Base-by-base conservation (phyloP, 2,113 vertebrate genomes). In the Solenodon paradoxus region DNA sequence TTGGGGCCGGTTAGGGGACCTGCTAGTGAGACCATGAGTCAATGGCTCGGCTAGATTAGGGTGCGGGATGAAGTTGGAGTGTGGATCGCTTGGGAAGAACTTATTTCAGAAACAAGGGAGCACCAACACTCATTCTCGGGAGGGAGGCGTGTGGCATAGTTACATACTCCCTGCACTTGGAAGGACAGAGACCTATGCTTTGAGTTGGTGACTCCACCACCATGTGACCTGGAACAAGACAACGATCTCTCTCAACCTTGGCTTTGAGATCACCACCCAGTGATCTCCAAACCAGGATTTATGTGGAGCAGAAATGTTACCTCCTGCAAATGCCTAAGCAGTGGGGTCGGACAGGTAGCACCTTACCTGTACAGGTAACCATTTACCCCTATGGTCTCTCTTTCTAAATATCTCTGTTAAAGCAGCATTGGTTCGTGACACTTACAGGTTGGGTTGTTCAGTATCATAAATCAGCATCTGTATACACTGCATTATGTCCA, bases 21-120 rank as follows among this genome's bases (percentile, higher is more conserved):
- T 8, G 51, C 42, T 12, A 1, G n/a, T 9, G 32, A 71, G 45
- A 92, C 42, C 22, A 0, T 24, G 63, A 86, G 11, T 51, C 20
- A 9, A 1, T n/a, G 24, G 24, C 83, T 59, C 32, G 28, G 16
- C 51, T 53, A 57, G 57, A 24, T 12, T 57, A n/a, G 26, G 35
- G 2, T 3, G 3, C 1, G 0, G 26, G 19, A 42, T 6, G 35
- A 42, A 68, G 26, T 24, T 19, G 6, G 11, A 8, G 16, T 17
- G 28, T 71, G 80, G 11, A 4, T 55, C 32, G 74, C 51, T 89
- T 75, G 75, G 57, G 32, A 40, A 79, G 68, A 80, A 83, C 28
- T 68, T 74, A 45, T 40, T 15, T 81, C 38, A 32, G 38, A n/a
- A 71, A 8, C 7, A 88, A 84, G 69, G 17, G 75, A 80, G 40